Evolutionary conservation across 2,113 vertebrate genomes (phyloP).

Genomic region (Forbesichthys agassizii): DNA sequence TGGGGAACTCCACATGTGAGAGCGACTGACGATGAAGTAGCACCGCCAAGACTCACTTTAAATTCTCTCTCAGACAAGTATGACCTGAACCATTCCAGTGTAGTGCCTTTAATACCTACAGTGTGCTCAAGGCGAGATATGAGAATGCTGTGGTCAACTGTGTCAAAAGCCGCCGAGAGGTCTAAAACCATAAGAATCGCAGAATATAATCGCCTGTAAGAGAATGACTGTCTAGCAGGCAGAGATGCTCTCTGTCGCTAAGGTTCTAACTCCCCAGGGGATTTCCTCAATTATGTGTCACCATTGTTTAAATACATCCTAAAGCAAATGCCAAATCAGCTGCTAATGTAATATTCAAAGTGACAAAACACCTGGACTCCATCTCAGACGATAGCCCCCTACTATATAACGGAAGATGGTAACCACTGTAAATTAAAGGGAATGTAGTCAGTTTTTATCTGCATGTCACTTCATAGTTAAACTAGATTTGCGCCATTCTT

Average conservation of each 20-base stretch:
- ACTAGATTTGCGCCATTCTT: not conserved
- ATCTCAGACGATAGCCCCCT: not conserved
- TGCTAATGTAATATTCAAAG: constrained; percentile 9
- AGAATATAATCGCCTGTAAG: not conserved
- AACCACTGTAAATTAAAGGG: constrained; percentile 10
- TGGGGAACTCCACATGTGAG: no score
- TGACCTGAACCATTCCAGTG: no score
- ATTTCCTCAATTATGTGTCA: constrained; percentile 12
- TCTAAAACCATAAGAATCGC: no score
- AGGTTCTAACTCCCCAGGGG: constrained; percentile 1
- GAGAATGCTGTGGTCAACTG: no score
- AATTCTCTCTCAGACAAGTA: no score
- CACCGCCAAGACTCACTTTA: no score
- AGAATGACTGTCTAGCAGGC: not conserved
- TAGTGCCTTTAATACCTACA: no score
- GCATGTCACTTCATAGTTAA: not conserved
- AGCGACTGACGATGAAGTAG: no score
- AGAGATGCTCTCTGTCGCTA: not conserved
- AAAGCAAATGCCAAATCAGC: not conserved
- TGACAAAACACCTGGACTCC: not conserved
- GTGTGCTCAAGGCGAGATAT: no score
- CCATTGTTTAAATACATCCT: constrained; percentile 6
- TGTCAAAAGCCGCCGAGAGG: no score
- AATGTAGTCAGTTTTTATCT: not conserved
- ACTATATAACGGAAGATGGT: not conserved